Percentiles rank a stretch among this genome's conserved stretches.
These are phyloP conservation scores for Pseudochaenichthys georgianus DNA, from an alignment of 2,797 vertebrate species.

Conservation along the genomic window DNA sequence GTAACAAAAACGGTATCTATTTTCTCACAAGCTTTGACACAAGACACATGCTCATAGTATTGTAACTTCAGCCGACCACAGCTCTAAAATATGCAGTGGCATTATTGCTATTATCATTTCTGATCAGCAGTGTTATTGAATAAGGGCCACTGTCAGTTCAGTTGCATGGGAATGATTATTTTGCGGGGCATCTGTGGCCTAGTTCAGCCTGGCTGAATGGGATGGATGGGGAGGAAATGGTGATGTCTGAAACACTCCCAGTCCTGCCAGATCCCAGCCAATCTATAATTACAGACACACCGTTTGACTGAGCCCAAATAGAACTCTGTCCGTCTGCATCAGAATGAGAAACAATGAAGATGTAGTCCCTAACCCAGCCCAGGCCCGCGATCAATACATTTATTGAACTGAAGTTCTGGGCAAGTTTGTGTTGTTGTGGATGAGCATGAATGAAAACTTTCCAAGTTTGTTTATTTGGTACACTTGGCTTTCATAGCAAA, in stretches of 20 bases:
- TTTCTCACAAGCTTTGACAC: slow-evolving; percentile 36
- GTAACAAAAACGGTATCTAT: slow-evolving; percentile 33
- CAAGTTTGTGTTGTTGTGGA: slow-evolving; percentile 7
- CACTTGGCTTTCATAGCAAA: not conserved
- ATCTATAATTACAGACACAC: slow-evolving; percentile 80
- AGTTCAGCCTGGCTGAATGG: slow-evolving; percentile 79
- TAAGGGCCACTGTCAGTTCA: slow-evolving; percentile 71
- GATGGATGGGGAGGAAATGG: slow-evolving; percentile 85
- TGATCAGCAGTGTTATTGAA: slow-evolving; percentile 84
- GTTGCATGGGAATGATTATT: slow-evolving; percentile 83
- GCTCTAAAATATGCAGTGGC: slow-evolving; percentile 79
- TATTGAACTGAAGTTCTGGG: slow-evolving; percentile 9
- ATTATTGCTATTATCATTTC: slow-evolving; percentile 85
- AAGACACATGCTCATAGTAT: slow-evolving; percentile 40
- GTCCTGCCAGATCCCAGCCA: slow-evolving; percentile 74
- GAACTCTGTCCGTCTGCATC: slow-evolving; percentile 48
- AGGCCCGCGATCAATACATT: slow-evolving; percentile 36
- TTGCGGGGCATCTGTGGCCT: slow-evolving; percentile 74
- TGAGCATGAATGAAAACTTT: slow-evolving; percentile 3
- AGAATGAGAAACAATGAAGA: slow-evolving; percentile 33
- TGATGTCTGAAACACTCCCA: slow-evolving; percentile 80
- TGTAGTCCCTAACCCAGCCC: slow-evolving; percentile 39
- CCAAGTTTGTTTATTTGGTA: not conserved
- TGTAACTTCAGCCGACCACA: slow-evolving; percentile 41
- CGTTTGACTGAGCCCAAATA: slow-evolving; percentile 70